Percentiles rank a stretch among this genome's conserved stretches.
These are phyloP conservation scores for Oncorhynchus tshawytscha DNA, from an alignment of 2,113 vertebrate genomes.

Conservation along the genomic window DNA sequence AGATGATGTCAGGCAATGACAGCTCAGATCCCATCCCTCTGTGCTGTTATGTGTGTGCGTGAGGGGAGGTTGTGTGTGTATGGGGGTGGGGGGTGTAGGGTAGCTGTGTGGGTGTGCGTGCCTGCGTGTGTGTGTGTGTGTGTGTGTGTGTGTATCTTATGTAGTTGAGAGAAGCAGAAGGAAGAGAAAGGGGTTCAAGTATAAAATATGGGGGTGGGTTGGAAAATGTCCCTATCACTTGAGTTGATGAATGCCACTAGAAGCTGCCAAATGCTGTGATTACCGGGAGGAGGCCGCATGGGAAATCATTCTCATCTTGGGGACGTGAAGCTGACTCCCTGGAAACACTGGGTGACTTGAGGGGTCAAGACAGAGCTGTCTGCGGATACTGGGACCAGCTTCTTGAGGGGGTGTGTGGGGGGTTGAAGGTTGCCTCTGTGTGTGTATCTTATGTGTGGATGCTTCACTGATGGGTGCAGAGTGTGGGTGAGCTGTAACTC, in stretches of 20 bases:
- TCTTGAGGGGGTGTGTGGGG: not conserved
- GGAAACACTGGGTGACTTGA: conserved; percentile 9
- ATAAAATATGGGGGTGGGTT: conserved; percentile 6
- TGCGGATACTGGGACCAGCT: not conserved
- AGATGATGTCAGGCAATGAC: not conserved
- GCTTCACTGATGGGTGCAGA: conserved; percentile 40
- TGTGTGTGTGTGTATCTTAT: not conserved
- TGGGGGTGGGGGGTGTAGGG: too few species aligned
- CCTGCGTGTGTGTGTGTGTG: too few species aligned
- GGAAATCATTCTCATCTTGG: conserved; percentile 11
- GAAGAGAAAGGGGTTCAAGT: not conserved
- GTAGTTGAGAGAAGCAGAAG: not conserved
- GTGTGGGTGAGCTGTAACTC: conserved; percentile 60
- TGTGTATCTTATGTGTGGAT: conserved; percentile 13
- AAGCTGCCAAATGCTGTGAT: conserved; percentile 22
- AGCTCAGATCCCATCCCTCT: not conserved
- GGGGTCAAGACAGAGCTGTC: conserved; percentile 4
- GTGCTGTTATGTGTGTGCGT: not conserved
- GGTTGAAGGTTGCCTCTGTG: not conserved
- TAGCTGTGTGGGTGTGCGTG: not conserved
- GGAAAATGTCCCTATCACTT: conserved; percentile 17
- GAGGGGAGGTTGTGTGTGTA: not conserved
- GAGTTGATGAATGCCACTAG: conserved; percentile 13
- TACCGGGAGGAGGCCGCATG: conserved; percentile 10
- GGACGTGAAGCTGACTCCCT: not conserved